Evolutionary conservation across 2,888 invertebrate species (phyloP).

Genomic region (Mesorhabditis spiculigera): DNA sequence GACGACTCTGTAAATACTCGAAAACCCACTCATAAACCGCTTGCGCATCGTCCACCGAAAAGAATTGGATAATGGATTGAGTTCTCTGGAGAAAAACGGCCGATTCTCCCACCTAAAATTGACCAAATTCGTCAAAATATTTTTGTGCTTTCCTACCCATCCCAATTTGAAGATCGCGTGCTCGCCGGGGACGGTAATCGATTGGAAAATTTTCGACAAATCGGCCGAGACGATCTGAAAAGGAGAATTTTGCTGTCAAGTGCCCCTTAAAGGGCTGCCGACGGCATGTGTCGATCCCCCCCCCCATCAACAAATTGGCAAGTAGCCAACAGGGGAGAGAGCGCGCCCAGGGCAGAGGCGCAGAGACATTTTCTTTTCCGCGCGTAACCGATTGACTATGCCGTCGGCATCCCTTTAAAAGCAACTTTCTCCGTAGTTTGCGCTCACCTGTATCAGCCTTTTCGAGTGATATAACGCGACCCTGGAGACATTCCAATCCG

Average conservation of each 20-base stretch:
- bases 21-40: neutral
- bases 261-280: too few species aligned
- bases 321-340: too few species aligned
- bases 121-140: neutral
- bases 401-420: too few species aligned
- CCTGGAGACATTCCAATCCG: neutral
- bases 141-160: slow-evolving; percentile 16
- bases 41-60: neutral
- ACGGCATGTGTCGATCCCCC: too few species aligned
- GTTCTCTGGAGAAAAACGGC: neutral
- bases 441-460: neutral
- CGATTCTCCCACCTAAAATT: neutral
- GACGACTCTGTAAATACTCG: neutral
- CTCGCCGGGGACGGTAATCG: slow-evolving; percentile 10
- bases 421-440: slow-evolving; percentile 7
- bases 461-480: neutral
- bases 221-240: slow-evolving; percentile 25
- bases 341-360: too few species aligned
- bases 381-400: too few species aligned
- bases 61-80: neutral
- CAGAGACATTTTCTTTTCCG: too few species aligned
- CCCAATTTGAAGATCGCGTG: slow-evolving; percentile 21
- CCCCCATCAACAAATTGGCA: too few species aligned
- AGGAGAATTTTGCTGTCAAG: neutral
- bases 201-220: slow-evolving; percentile 18